A percentile compares a stretch with the other conserved stretches of the same genome.
Conservation (phyloP, 2,113 vertebrate species). For the Lagopus leucura region DNA sequence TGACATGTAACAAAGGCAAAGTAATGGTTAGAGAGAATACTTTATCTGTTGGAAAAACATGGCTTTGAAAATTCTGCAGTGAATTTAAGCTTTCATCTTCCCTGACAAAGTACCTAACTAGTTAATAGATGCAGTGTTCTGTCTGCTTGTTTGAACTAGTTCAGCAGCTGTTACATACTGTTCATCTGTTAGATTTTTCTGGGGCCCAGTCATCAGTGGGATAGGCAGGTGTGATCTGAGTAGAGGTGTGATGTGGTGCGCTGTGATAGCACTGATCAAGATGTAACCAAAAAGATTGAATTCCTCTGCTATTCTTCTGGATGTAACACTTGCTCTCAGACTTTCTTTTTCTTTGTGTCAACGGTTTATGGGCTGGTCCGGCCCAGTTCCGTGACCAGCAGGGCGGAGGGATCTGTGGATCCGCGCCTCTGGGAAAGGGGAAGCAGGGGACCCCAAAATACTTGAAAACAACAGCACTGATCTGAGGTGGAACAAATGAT, state of each 20-base stretch:
- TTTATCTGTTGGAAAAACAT: not conserved
- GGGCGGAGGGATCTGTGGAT: too few species aligned
- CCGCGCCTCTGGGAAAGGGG: too few species aligned
- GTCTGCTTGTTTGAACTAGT: not conserved
- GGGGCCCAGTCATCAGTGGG: not conserved
- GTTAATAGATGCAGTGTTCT: not conserved
- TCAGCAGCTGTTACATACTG: not conserved
- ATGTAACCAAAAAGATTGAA: not conserved
- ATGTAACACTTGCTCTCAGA: not conserved
- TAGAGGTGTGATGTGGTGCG: not conserved
- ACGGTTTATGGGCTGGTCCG: too few species aligned
- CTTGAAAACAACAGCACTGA: too few species aligned
- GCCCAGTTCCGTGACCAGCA: too few species aligned
- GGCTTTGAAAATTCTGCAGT: not conserved
- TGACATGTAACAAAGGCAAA: not conserved
- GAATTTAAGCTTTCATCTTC: not conserved
- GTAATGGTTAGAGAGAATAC: not conserved
- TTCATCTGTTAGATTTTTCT: not conserved
- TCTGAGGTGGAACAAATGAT: too few species aligned
- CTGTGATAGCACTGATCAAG: not conserved
- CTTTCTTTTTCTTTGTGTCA: not conserved
- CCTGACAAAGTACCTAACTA: not conserved
- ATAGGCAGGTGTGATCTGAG: not conserved
- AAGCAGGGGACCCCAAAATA: too few species aligned
- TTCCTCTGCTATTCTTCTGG: not conserved